phyloP scores from a whole-genome alignment of 35 echinoderm and acorn worm genomes.

The Patiria miniata region DNA sequence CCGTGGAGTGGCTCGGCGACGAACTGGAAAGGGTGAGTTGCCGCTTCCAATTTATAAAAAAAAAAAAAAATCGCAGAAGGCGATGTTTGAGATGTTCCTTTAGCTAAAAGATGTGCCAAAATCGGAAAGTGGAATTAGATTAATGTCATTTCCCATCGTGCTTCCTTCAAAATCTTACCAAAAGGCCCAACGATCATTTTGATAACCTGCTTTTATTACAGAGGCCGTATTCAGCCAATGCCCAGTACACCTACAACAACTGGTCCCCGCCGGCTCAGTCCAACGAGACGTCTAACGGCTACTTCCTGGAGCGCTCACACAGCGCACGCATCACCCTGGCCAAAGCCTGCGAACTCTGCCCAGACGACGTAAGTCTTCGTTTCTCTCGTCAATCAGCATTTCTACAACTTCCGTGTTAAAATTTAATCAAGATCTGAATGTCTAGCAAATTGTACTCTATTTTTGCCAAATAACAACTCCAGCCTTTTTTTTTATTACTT shows the following conservation, averaged over 20 bases:
- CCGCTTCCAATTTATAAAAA: too few relatives aligned
- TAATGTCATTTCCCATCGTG: too few relatives aligned
- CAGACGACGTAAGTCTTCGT: conserved; percentile 81
- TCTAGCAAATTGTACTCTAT: too few relatives aligned
- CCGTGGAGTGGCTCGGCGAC: conserved; percentile 96
- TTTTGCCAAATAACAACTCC: conserved; percentile 8
- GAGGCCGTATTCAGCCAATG: conserved; percentile 94
- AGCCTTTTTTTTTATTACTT: too few relatives aligned
- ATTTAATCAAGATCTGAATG: not conserved
- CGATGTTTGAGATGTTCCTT: too few relatives aligned
- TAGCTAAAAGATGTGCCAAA: too few relatives aligned
- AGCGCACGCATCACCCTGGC: conserved; percentile 93
- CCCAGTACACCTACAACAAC: conserved; percentile 99
- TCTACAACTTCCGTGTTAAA: not conserved
- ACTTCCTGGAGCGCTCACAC: conserved; percentile 96
- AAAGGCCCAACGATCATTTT: too few relatives aligned
- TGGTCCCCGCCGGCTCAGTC: conserved; percentile 99
- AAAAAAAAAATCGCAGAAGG: too few relatives aligned
- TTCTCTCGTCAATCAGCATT: not conserved
- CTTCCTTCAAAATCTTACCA: not conserved
- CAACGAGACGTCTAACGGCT: conserved; percentile 97
- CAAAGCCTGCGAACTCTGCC: conserved; percentile 97
- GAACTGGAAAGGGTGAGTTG: conserved; percentile 89
- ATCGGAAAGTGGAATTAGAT: too few relatives aligned
- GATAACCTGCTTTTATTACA: too few relatives aligned